Base-by-base conservation (phyloP, 92 coral and sea anemone genomes). In the Ricordea florida region DNA sequence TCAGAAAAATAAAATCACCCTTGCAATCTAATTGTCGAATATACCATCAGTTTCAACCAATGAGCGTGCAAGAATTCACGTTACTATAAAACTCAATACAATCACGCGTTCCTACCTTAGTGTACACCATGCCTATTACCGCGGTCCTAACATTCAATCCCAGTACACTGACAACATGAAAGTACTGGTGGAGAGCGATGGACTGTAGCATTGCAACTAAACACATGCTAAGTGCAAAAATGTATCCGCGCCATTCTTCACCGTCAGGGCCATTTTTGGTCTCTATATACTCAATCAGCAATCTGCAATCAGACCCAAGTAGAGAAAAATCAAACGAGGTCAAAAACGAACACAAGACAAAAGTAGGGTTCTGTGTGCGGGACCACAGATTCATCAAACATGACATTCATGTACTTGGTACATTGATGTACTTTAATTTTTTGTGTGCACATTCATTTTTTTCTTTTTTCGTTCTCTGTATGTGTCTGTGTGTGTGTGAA, bases 61-160 rank as follows among this genome's bases (percentile, higher is more conserved):
- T n/a, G n/a, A n/a, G n/a, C n/a, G n/a, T n/a, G n/a, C n/a, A n/a
- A n/a, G n/a, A n/a, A n/a, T n/a, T n/a, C n/a, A n/a, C n/a, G n/a
- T n/a, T n/a, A n/a, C n/a, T n/a, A n/a, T 42, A 6, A 24, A 61
- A 20, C 25, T 32, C 10, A 27, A 6, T 53, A 10, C 4, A 2
- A 11, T 57, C 21, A 37, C 18, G 17, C 5, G 7, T 13, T 7
- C 44, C 24, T 79, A 88, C 98, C 98, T 93, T 93, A 22, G 89
- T 80, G 67, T 93, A 91, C 8, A 93, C 93, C 73, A 92, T 77
- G 22, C 98, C 97, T 14, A 93, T 69, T 21, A 93, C 79, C n/a
- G 90, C 88, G 6, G 98, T 87, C 17, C 98, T 74, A 3, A 93
- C 59, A 43, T 92, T 85, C 88, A 93, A 74, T 50, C 97, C 98